Conservation (phyloP, 2,888 invertebrate species). For the Acrocyrtus sp. region DNA sequence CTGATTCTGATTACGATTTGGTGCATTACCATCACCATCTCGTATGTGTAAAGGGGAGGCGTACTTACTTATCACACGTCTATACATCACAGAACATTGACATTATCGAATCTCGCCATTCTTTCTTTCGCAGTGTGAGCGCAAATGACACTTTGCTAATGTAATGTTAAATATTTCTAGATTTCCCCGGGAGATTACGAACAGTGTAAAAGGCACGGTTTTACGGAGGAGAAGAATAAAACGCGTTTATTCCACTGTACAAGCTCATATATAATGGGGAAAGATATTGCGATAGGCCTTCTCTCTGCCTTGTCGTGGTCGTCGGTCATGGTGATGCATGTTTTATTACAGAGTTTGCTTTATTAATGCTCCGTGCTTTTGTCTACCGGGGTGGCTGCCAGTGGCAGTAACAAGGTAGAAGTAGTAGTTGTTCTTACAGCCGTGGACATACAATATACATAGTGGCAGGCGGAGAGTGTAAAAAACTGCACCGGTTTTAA, state of each 20-base stretch:
- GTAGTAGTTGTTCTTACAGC: no score
- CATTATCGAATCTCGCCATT: slow-evolving; percentile 63
- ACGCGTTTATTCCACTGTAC: no score
- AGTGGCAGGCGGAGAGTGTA: no score
- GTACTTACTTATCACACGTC: slow-evolving; percentile 63
- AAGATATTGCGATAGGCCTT: slow-evolving; percentile 25
- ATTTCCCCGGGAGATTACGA: slow-evolving; percentile 52
- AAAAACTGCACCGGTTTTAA: no score
- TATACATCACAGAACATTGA: slow-evolving; percentile 64
- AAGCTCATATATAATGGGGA: background rate
- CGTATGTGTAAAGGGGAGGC: slow-evolving; percentile 48
- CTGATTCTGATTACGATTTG: no score
- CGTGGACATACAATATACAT: no score
- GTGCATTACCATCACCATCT: slow-evolving; percentile 43
- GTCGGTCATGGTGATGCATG: slow-evolving; percentile 43
- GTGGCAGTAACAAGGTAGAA: no score
- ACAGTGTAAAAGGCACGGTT: slow-evolving; percentile 19
- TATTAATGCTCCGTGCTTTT: no score
- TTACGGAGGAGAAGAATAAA: slow-evolving; percentile 2
- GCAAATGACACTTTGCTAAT: slow-evolving; percentile 64
- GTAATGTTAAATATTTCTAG: slow-evolving; percentile 63
- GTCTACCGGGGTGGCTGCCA: no score
- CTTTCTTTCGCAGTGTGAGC: slow-evolving; percentile 60
- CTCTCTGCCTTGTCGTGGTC: slow-evolving; percentile 31
- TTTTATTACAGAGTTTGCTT: slow-evolving; percentile 24